Evolutionary conservation across 2,113 vertebrate genomes (phyloP).

Genomic region (Aegithalos caudatus): DNA sequence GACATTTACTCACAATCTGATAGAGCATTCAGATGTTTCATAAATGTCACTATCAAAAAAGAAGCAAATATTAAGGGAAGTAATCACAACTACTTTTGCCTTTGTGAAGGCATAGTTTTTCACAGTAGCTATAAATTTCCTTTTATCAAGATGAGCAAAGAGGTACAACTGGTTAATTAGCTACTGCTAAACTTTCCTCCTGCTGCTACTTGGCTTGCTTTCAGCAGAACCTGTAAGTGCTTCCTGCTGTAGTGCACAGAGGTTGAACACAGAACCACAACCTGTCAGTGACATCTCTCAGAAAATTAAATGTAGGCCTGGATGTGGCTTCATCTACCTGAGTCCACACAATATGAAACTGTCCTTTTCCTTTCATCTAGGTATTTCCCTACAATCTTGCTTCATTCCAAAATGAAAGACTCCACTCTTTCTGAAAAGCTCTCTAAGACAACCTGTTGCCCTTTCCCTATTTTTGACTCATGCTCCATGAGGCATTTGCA

Average conservation of each 20-base stretch:
- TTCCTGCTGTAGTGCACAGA: background rate
- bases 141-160: background rate
- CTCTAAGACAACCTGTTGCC: background rate
- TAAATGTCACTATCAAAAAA: background rate
- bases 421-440: background rate
- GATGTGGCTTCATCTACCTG: background rate
- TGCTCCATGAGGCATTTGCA: accelerated
- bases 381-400: background rate
- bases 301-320: background rate
- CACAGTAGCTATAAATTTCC: background rate
- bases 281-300: background rate
- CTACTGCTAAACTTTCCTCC: background rate
- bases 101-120: background rate
- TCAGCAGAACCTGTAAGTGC: background rate
- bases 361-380: background rate
- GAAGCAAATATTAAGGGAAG: background rate
- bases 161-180: background rate
- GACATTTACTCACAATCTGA: background rate
- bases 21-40: background rate
- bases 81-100: background rate
- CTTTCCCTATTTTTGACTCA: background rate
- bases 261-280: background rate
- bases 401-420: background rate
- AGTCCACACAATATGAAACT: background rate
- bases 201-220: background rate